Evolutionary conservation across 1,140 invertebrate genomes (phyloP).

Genomic region (Parasteatoda tepidariorum): DNA sequence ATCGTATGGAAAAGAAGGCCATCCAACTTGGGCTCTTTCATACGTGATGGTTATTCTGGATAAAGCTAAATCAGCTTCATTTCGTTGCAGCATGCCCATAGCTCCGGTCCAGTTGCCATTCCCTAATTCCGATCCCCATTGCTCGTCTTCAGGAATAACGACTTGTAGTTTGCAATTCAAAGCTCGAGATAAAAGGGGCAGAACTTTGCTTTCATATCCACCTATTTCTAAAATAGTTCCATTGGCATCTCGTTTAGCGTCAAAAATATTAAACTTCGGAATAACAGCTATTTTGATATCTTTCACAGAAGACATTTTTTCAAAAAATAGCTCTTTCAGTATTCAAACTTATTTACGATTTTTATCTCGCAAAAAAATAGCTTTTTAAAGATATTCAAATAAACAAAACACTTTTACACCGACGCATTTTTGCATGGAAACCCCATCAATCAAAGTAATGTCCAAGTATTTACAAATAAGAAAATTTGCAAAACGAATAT

Average conservation of each 20-base stretch:
- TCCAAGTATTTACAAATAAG: too few species aligned
- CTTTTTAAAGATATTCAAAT: too few species aligned
- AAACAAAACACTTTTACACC: too few species aligned
- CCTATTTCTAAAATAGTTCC: background rate
- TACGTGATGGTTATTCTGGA: background rate
- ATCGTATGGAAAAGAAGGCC: background rate
- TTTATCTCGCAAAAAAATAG: too few species aligned
- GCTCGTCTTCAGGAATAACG: background rate
- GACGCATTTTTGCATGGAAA: too few species aligned
- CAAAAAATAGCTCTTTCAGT: too few species aligned
- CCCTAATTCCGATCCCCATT: background rate
- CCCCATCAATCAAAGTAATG: too few species aligned
- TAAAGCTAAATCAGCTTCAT: background rate
- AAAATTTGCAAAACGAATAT: too few species aligned
- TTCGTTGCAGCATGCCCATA: background rate
- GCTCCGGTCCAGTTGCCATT: background rate
- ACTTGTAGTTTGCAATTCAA: background rate
- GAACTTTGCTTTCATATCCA: background rate
- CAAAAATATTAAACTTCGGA: constrained; percentile 1
- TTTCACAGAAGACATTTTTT: background rate
- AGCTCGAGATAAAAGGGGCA: background rate
- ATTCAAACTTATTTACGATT: too few species aligned
- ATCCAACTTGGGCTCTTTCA: background rate
- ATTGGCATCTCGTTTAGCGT: background rate
- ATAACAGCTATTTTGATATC: background rate